Conservation (phyloP, 1,140 invertebrate species). For the Danaus melanippus region DNA sequence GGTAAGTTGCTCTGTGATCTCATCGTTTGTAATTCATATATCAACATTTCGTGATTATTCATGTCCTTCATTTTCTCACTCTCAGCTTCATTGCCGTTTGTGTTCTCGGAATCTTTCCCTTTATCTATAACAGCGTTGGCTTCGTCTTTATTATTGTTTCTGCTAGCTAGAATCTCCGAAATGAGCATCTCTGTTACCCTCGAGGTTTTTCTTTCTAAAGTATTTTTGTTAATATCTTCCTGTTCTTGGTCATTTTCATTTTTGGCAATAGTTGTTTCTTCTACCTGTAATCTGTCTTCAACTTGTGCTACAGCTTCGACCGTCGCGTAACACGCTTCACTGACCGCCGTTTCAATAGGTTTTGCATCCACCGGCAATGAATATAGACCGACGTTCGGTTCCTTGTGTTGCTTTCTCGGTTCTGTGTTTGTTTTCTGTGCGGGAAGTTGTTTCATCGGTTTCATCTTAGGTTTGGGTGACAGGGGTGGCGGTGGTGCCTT, state of each 20-base stretch:
- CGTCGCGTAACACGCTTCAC: constrained; percentile 58
- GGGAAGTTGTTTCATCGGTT: constrained; percentile 61
- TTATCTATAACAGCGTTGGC: constrained; percentile 63
- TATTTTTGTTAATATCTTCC: constrained; percentile 46
- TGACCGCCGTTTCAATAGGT: constrained; percentile 28
- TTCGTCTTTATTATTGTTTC: constrained; percentile 63
- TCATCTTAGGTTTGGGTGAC: constrained; percentile 68
- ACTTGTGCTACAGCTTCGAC: constrained; percentile 55
- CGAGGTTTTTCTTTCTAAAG: constrained; percentile 59
- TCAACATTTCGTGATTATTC: constrained; percentile 74
- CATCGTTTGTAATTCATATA: constrained; percentile 74
- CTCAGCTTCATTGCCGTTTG: constrained; percentile 46
- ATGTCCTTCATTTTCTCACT: constrained; percentile 70
- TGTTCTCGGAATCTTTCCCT: constrained; percentile 47
- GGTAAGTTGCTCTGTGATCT: constrained; percentile 58
- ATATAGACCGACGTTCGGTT: constrained; percentile 60
- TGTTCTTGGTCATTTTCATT: constrained; percentile 20
- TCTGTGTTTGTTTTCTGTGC: constrained; percentile 38
- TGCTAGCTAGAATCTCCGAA: constrained; percentile 68
- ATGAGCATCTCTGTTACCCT: constrained; percentile 68
- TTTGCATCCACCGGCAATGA: constrained; percentile 60
- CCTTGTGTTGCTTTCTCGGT: constrained; percentile 38
- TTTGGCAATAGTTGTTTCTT: constrained; percentile 28
- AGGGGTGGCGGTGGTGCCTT: constrained; percentile 69
- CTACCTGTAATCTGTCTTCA: constrained; percentile 45